These are phyloP conservation scores for Apodemia hepburni DNA, from an alignment of 2,888 invertebrate species.

Conservation along the genomic window DNA sequence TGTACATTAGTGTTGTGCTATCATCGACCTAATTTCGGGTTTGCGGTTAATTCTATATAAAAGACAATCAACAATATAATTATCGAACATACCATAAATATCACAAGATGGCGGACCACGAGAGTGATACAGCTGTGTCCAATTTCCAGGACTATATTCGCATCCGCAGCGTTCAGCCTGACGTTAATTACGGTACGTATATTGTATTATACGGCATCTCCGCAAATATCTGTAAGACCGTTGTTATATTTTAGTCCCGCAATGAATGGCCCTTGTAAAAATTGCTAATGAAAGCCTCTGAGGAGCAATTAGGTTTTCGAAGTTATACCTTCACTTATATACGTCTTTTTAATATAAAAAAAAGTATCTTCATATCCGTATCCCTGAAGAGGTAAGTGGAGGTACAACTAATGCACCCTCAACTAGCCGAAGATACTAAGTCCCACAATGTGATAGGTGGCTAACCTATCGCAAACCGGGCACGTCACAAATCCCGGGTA, in stretches of 20 bases:
- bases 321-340: too few relatives aligned
- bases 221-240: background rate
- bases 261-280: too few relatives aligned
- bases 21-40: background rate
- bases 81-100: background rate
- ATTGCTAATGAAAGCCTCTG: too few relatives aligned
- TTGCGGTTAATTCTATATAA: slow-evolving; percentile 3
- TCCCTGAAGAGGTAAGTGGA: too few relatives aligned
- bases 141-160: slow-evolving; percentile 86
- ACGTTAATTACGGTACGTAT: slow-evolving; percentile 84
- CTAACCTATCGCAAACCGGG: too few relatives aligned
- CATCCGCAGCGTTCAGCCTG: slow-evolving; percentile 87
- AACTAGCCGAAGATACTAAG: too few relatives aligned
- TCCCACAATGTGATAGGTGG: too few relatives aligned
- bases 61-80: background rate
- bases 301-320: too few relatives aligned
- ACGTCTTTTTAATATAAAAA: too few relatives aligned
- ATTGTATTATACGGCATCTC: slow-evolving; percentile 2
- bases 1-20: background rate
- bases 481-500: too few relatives aligned
- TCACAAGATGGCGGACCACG: slow-evolving; percentile 33
- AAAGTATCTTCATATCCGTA: too few relatives aligned
- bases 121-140: slow-evolving; percentile 75
- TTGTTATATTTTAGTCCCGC: background rate
- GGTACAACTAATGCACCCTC: too few relatives aligned